Percentiles rank a stretch among this genome's conserved stretches.
These are phyloP conservation scores for Halesus radiatus DNA, from an alignment of 1,140 invertebrate genomes.

Conservation along the genomic window DNA sequence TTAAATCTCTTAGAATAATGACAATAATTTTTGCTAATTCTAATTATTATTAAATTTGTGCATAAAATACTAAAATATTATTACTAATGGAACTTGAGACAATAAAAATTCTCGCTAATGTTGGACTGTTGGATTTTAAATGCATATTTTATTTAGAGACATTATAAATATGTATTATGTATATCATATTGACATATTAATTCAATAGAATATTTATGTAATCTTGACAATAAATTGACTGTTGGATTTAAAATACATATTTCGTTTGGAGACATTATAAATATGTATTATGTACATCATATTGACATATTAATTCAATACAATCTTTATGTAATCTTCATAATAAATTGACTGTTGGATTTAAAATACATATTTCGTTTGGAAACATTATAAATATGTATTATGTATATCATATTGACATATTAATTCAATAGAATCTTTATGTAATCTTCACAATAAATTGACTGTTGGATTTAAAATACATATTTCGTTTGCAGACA, in stretches of 20 bases:
- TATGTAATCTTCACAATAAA: too few relatives aligned
- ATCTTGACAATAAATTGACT: too few relatives aligned
- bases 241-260: background rate
- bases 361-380: background rate
- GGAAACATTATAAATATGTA: background rate
- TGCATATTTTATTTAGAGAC: background rate
- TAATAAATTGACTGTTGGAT: background rate
- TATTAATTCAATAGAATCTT: too few relatives aligned
- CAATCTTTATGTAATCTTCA: too few relatives aligned
- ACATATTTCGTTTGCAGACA: background rate
- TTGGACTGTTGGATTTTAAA: background rate
- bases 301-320: too few relatives aligned
- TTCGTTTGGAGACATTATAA: background rate
- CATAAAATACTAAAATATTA: background rate
- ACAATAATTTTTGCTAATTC: constrained; percentile 5
- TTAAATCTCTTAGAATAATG: constrained; percentile 3
- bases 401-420: too few relatives aligned
- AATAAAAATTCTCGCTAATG: background rate
- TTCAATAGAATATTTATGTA: too few relatives aligned
- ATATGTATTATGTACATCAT: too few relatives aligned
- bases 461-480: background rate
- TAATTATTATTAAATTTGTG: background rate
- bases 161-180: too few relatives aligned
- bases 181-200: too few relatives aligned
- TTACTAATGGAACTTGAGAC: constrained; percentile 6